These are phyloP conservation scores for Sphaerophoria rueppellii DNA, from an alignment of 2,888 invertebrate genomes.

Conservation along the genomic window DNA sequence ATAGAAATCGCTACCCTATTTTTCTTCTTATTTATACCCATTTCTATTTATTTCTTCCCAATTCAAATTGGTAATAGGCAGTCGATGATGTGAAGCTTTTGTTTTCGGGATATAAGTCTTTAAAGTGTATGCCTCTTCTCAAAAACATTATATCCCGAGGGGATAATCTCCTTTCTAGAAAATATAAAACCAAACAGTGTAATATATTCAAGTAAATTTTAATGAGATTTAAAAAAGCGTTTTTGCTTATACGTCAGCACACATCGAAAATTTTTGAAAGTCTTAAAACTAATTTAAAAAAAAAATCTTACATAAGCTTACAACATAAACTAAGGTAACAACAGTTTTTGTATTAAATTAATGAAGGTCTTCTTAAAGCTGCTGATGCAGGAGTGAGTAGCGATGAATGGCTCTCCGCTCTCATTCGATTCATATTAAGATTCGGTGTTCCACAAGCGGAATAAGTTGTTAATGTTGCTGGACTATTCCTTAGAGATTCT, in stretches of 20 bases:
- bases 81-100: too few species aligned
- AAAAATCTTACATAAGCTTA: slow-evolving; percentile 52
- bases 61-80: too few species aligned
- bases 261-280: background rate
- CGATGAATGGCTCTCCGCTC: slow-evolving; percentile 75
- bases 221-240: slow-evolving; percentile 51
- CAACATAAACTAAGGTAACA: background rate
- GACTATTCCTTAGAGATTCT: slow-evolving; percentile 60
- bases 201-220: slow-evolving; percentile 13
- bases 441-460: slow-evolving; percentile 72
- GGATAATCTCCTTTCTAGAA: too few species aligned
- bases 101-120: too few species aligned
- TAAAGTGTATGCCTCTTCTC: too few species aligned
- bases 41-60: too few species aligned
- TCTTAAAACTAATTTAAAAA: slow-evolving; percentile 1
- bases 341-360: slow-evolving; percentile 47
- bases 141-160: too few species aligned
- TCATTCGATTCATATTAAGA: slow-evolving; percentile 75
- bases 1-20: too few species aligned
- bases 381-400: slow-evolving; percentile 71
- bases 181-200: too few species aligned
- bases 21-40: too few species aligned
- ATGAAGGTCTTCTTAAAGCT: slow-evolving; percentile 51
- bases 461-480: slow-evolving; percentile 75
- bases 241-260: background rate